These are phyloP conservation scores for Seira sanloemensis DNA, from an alignment of 2,888 invertebrate genomes.

Conservation along the genomic window DNA sequence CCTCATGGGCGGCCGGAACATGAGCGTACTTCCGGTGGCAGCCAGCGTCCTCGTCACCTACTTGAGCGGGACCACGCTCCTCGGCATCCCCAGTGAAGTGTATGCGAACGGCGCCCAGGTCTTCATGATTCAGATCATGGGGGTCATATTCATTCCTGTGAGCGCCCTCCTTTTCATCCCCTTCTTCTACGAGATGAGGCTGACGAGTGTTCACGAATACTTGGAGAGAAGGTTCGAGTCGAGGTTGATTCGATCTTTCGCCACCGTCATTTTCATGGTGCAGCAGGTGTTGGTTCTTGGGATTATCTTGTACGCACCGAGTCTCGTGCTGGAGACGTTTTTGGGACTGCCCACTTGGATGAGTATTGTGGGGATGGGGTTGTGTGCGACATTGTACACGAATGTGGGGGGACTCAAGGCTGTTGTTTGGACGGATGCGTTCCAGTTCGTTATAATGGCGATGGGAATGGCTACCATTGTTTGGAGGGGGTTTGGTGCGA, in stretches of 20 bases:
- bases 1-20: slow-evolving; percentile 56
- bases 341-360: slow-evolving; percentile 45
- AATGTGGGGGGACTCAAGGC: slow-evolving; percentile 71
- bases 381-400: slow-evolving; percentile 28
- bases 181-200: slow-evolving; percentile 67
- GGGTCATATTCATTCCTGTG: slow-evolving; percentile 61
- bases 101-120: slow-evolving; percentile 68
- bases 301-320: slow-evolving; percentile 45
- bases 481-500: slow-evolving; percentile 21
- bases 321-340: slow-evolving; percentile 58
- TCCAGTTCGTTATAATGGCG: slow-evolving; percentile 73
- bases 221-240: slow-evolving; percentile 51
- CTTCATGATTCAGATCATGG: slow-evolving; percentile 65
- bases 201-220: slow-evolving; percentile 69
- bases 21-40: slow-evolving; percentile 59
- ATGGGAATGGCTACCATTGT: slow-evolving; percentile 68
- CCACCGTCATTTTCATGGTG: slow-evolving; percentile 43
- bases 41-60: slow-evolving; percentile 60
- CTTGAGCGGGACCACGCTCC: slow-evolving; percentile 53
- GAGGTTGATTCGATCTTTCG: slow-evolving; percentile 15
- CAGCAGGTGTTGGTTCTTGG: slow-evolving; percentile 24
- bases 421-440: slow-evolving; percentile 74
- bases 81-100: slow-evolving; percentile 66
- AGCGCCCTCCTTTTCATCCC: slow-evolving; percentile 66
- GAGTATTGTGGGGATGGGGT: neutral